These are phyloP conservation scores for Struthio camelus DNA, from an alignment of 2,113 vertebrate species.

Conservation along the genomic window DNA sequence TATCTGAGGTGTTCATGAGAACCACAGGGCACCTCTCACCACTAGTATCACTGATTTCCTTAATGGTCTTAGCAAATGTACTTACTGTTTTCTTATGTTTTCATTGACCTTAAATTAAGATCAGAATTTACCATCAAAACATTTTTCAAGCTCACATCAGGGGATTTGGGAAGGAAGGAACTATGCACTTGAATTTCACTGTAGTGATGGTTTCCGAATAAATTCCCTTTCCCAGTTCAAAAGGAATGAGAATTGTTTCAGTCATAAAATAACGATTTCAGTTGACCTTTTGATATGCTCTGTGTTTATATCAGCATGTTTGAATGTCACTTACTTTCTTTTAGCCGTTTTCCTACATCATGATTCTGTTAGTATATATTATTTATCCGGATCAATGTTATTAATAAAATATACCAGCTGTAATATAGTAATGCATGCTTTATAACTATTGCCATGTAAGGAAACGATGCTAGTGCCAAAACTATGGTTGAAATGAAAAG, in stretches of 20 bases:
- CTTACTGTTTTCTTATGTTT: background rate
- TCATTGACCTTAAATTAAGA: background rate
- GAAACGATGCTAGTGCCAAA: background rate
- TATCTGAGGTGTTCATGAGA: slow-evolving; percentile 13
- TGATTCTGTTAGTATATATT: too few species aligned
- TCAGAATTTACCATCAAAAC: background rate
- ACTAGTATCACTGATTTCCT: background rate
- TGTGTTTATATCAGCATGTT: background rate
- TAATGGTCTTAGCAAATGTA: background rate
- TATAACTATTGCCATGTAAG: background rate
- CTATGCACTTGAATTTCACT: background rate
- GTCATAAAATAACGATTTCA: background rate
- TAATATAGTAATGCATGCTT: too few species aligned
- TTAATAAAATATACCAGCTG: too few species aligned
- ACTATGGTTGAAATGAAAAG: background rate
- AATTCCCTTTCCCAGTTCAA: background rate
- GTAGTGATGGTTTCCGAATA: background rate
- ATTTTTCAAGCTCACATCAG: background rate
- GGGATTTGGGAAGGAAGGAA: background rate
- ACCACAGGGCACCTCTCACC: background rate
- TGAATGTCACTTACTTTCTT: background rate
- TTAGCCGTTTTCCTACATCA: background rate
- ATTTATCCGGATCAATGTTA: too few species aligned
- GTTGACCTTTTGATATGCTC: too few species aligned
- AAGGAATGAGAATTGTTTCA: background rate